Base-by-base conservation (phyloP, 2,113 vertebrate species). In the Petromus typicus region DNA sequence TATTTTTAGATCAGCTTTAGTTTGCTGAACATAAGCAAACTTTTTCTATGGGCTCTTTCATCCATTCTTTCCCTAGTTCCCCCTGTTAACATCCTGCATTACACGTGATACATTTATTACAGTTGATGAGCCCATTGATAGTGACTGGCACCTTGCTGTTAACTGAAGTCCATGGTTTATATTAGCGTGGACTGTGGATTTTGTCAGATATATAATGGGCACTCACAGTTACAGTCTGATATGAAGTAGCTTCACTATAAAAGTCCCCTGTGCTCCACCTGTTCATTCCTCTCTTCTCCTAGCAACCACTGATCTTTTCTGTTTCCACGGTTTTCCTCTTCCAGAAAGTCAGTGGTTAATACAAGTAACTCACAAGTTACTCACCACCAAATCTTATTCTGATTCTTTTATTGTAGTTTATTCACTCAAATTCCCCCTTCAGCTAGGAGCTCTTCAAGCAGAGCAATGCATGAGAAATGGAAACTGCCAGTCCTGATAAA, bases 1-100 rank as follows among this genome's bases (percentile, higher is more conserved):
- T 82, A 30, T 66, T 92, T 93, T 91, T 71, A 88, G 43, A 89
- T 34, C 16, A 89, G 51, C 16, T 48, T 91, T 95, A 89, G 32
- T 93, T 93, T 89, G 48, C 18, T 71, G 66, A 82, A 95, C 89
- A 80, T 76, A 40, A 86, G 22, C 34, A 83, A 71, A 73, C 57
- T 59, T 32, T 84, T 80, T 54, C 48, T 86, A 48, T 20, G 57
- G 30, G 27, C 2, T 34, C 4, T 37, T 27, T 86, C 43, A 40
- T 20, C 27, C 2, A 20, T 34, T 20, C 16, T 14, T 32, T 27
- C 17, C 9, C 3, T 1, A 57, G 5, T 91, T 89, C 57, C 27
- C 11, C 51, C 48, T 43, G 4, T 63, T 88, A 80, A 90, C 3
- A 75, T 63, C 17, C 66, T 93, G 17, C 30, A 17, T 57, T 37